Base-by-base conservation (phyloP, 2,888 invertebrate species). In the Patella caerulea region DNA sequence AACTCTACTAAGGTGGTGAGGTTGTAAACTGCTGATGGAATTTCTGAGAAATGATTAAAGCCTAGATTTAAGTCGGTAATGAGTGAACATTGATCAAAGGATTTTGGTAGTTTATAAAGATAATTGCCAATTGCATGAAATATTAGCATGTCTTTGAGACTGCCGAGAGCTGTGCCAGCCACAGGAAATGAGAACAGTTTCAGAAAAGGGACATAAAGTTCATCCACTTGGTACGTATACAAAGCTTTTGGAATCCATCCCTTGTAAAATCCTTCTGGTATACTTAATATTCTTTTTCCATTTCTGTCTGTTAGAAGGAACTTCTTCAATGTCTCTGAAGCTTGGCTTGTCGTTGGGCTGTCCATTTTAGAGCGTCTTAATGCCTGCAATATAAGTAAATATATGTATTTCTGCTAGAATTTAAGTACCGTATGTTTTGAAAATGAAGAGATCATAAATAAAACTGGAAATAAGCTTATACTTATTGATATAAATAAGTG, bases 81-180 rank as follows among this genome's bases (percentile, higher is more conserved):
- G 59, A 84, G 79, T 14, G 79, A 78, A 79, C 88, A 88, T 70
- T 84, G 81, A 12, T 84, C 86, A 82, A 89, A 89, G 0, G 86
- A 86, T 15, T 84, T 83, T 7, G 89, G 88, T 11, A 89, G 80
- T 14, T 80, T 76, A 11, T 82, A 78, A 1, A 89, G 81, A 74
- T 88, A 86, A 80, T 89, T 89, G 17, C 89, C 89, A 9, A 85
- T 83, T 24, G 87, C 87, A 75, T 85, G 83, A 76, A 89, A 88
- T 52, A 78, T 81, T 34, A 83, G 83, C 85, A 89, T 83, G n/a
- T 83, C 79, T 2, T 83, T 83, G 65, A 89, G 82, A 29, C 82
- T 83, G 2, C 88, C 89, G 0, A 89, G 80, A 24, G 87, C 83
- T 55, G 86, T 87, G 54, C 88, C 88, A 45, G 88, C 88, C 1